Base-by-base conservation (phyloP, 1,140 invertebrate genomes). In the Drosophila baimaii region DNA sequence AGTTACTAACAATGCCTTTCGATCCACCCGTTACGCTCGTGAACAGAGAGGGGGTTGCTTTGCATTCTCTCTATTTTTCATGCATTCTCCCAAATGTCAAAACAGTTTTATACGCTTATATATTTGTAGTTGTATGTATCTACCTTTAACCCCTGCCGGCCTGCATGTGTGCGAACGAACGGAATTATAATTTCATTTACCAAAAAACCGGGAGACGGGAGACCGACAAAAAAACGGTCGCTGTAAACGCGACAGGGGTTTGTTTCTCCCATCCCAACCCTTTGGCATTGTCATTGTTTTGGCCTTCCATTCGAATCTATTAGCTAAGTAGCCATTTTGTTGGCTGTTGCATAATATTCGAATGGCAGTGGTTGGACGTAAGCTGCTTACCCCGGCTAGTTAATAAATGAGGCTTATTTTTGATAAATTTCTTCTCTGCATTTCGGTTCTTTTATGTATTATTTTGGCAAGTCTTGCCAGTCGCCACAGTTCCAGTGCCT, bases 311-410 rank as follows among this genome's bases (percentile, higher is more conserved):
- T 68, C 52, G 81, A 58, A 55, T 81, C 83, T 88, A 89, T 89
- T 90, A 89, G 77, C 66, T 85, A 90, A 89, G 81, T 89, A 85
- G 85, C 85, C 85, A 89, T 89, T 89, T 89, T 89, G 85, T 81
- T 58, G 62, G 69, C 72, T 79, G 79, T 86, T 84, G 85, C 74
- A 89, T 84, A 88, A 86, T 81, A 57, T 57, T 54, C 23, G 39
- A 54, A 57, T 54, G 54, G 37, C 17, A 47, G 43, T 43, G 49
- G 47, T 25, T 57, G 71, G 81, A 56, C 70, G 62, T 90, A 90
- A 90, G 81, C 81, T 80, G 86, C 85, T 90, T 90, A 88, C 31
- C 77, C 58, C 19, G 73, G 58, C 81, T 84, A 84, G 81, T 83
- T 79, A 88, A 83, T 88, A 83, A 86, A 86, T 86, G 83, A 89